A percentile compares a stretch with the other conserved stretches of the same genome.
phyloP scores from a whole-genome alignment of 2,113 vertebrate genomes.

The Todiramphus chloris region DNA sequence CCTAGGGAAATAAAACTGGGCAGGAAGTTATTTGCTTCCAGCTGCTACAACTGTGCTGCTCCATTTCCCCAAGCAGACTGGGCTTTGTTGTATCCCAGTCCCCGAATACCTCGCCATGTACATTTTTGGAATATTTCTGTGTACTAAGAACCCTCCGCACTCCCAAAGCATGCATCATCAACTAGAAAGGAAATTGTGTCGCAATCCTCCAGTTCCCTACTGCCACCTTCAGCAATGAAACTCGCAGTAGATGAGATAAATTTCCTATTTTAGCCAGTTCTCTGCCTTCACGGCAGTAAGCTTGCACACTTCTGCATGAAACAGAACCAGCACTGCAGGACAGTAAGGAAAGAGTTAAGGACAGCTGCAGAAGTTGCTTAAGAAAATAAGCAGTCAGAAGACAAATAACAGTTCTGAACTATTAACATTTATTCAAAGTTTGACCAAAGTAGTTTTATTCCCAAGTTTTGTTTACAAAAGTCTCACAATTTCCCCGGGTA shows the following conservation, averaged over 20 bases:
- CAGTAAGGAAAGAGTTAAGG: not conserved
- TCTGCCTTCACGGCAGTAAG: accelerated
- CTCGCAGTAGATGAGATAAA: not conserved
- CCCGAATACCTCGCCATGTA: accelerated
- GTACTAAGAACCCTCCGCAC: not conserved
- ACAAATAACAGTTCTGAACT: constrained; percentile 30
- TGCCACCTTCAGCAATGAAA: not conserved
- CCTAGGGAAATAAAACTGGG: not conserved
- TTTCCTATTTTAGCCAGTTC: not conserved
- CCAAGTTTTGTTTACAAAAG: constrained; percentile 56
- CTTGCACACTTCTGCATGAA: not conserved
- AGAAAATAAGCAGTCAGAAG: constrained; percentile 41
- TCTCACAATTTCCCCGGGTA: constrained; percentile 9
- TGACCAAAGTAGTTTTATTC: constrained; percentile 3
- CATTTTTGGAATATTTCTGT: not conserved
- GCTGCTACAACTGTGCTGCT: not conserved
- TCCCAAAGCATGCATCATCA: not conserved
- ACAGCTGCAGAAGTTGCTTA: not conserved
- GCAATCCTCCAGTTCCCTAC: not conserved
- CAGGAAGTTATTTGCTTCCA: not conserved
- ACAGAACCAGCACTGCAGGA: not conserved
- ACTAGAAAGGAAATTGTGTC: not conserved
- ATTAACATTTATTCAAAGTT: constrained; percentile 57
- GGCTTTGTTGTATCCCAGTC: not conserved
- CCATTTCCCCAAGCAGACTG: accelerated